These are phyloP conservation scores for Nothobranchius kuhntae DNA, from an alignment of 2,113 vertebrate species.

Conservation along the genomic window DNA sequence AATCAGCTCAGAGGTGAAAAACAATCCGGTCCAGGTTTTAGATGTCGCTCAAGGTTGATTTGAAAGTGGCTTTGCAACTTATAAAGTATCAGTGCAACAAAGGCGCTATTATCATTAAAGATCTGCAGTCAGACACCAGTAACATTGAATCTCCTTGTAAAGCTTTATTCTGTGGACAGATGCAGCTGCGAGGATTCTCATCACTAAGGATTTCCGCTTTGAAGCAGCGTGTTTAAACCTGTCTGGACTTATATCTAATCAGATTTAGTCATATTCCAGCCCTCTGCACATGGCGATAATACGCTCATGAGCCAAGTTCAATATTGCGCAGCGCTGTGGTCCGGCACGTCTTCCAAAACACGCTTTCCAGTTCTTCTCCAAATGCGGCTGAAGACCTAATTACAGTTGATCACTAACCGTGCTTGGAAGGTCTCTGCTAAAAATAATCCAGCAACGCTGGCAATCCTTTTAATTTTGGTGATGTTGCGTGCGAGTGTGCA, in stretches of 20 bases:
- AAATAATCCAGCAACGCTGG: constrained; percentile 54
- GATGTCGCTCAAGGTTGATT: constrained; percentile 12
- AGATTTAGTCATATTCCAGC: constrained; percentile 58
- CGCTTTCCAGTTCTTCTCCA: constrained; percentile 20
- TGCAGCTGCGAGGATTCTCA: constrained; percentile 20
- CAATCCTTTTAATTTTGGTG: constrained; percentile 17
- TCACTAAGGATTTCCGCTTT: constrained; percentile 24
- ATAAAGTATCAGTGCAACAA: neutral
- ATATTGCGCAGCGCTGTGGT: constrained; percentile 24
- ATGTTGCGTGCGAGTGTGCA: constrained; percentile 7
- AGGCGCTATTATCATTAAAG: neutral
- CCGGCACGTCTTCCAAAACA: constrained; percentile 34
- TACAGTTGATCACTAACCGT: constrained; percentile 65
- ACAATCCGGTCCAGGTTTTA: constrained; percentile 2
- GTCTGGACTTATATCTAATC: constrained; percentile 47
- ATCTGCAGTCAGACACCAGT: constrained; percentile 15
- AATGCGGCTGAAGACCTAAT: constrained; percentile 55
- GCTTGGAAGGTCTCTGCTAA: constrained; percentile 44
- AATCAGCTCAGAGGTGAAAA: neutral
- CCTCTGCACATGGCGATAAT: constrained; percentile 44
- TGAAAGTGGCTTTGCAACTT: constrained; percentile 17
- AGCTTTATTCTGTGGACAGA: constrained; percentile 13
- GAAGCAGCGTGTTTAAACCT: constrained; percentile 8
- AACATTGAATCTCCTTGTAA: constrained; percentile 3
- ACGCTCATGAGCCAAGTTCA: constrained; percentile 51